phyloP scores from a whole-genome alignment of 2,113 vertebrate species.

The Amazona vittata region DNA sequence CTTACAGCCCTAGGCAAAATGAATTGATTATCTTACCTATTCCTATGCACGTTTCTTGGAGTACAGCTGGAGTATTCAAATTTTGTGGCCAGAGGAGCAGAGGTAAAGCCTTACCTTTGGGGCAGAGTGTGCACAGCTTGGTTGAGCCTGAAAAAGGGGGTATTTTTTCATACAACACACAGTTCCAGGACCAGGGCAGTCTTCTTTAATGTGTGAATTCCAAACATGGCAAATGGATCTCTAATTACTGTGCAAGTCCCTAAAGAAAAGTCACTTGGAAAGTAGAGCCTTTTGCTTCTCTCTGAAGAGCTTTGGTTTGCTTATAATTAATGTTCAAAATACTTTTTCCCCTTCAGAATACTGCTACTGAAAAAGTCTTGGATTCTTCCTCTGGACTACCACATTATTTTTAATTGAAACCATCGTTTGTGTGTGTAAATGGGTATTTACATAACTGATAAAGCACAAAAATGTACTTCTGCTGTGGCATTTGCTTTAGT shows the following conservation, averaged over 20 bases:
- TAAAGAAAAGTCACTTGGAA: constrained; percentile 23
- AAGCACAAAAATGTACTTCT: not conserved
- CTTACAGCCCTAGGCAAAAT: not conserved
- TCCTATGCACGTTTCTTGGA: not conserved
- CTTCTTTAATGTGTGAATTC: not conserved
- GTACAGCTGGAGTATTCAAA: not conserved
- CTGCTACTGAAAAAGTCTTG: not conserved
- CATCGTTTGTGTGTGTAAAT: not conserved
- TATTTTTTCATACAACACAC: not conserved
- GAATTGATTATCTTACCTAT: not conserved
- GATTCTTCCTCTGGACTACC: not conserved
- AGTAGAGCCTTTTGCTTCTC: not conserved
- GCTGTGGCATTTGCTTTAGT: not conserved
- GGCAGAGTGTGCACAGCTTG: not conserved
- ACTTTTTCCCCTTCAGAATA: constrained; percentile 20
- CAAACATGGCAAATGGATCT: not conserved
- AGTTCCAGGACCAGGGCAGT: not conserved
- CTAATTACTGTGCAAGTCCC: constrained; percentile 21
- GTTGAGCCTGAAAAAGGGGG: not conserved
- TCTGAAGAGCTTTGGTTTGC: constrained; percentile 27
- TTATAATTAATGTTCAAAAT: constrained; percentile 54
- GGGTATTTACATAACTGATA: not conserved
- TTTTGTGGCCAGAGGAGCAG: not conserved
- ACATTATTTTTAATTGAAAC: constrained; percentile 25
- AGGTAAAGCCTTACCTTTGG: not conserved